These are phyloP conservation scores for Troides helena DNA, from an alignment of 2,888 invertebrate genomes.

Conservation along the genomic window DNA sequence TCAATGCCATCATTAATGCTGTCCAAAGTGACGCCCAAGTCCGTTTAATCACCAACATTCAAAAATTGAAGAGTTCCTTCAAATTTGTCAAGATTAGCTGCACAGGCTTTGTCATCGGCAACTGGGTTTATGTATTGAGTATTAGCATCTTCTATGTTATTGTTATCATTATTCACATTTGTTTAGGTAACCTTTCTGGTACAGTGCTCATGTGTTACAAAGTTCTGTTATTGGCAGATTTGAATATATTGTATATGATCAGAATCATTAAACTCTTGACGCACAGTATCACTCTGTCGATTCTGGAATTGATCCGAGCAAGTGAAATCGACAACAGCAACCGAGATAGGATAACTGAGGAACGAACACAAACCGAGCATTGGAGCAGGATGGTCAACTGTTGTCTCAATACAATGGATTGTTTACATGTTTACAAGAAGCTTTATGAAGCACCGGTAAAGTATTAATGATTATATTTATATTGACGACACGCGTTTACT, in stretches of 20 bases:
- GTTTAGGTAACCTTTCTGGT: not conserved
- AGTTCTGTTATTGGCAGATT: not conserved
- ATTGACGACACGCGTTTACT: not conserved
- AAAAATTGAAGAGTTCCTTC: not conserved
- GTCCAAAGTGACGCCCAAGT: slow-evolving; percentile 1
- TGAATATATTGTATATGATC: slow-evolving; percentile 10
- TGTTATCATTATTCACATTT: not conserved
- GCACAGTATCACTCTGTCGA: not conserved
- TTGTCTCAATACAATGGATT: slow-evolving; percentile 2
- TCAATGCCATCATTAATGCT: not conserved
- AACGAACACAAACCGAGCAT: not conserved
- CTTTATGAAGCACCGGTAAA: slow-evolving; percentile 10
- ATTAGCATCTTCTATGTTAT: not conserved
- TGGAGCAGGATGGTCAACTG: not conserved
- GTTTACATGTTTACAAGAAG: not conserved
- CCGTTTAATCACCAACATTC: slow-evolving; percentile 1
- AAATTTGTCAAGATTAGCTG: not conserved
- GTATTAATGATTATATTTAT: not conserved
- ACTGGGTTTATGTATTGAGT: slow-evolving; percentile 3
- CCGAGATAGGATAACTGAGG: not conserved
- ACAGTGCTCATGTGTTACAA: not conserved
- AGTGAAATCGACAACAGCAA: not conserved
- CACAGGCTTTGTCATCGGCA: not conserved
- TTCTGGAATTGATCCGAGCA: not conserved
- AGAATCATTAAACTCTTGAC: slow-evolving; percentile 2